Evolutionary conservation across 1,140 invertebrate species (phyloP).

Genomic region (Rhopalosiphum maidis): DNA sequence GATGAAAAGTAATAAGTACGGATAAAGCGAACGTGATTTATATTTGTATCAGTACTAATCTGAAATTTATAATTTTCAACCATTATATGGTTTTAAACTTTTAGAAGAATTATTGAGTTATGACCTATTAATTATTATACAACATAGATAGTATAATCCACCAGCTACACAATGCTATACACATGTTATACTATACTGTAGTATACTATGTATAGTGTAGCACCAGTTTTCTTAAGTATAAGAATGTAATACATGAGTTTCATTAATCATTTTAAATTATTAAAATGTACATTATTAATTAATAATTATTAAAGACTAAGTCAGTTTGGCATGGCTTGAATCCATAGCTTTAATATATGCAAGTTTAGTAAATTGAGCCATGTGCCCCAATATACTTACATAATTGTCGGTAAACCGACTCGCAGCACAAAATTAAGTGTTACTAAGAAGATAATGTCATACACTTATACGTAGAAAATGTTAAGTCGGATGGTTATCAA

Average conservation of each 20-base stretch:
- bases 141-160: neutral
- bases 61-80: neutral
- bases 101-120: neutral
- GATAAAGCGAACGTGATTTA: neutral
- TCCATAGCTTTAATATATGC: neutral
- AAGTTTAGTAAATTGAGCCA: neutral
- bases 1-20: neutral
- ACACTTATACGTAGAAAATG: neutral
- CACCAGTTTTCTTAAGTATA: neutral
- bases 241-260: neutral
- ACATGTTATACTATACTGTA: too few species aligned
- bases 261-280: constrained; percentile 6
- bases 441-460: neutral
- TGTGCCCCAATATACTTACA: neutral
- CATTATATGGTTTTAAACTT: neutral
- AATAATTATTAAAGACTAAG: neutral
- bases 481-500: neutral
- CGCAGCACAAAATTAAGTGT: neutral
- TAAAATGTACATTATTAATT: neutral
- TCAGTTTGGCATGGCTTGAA: neutral
- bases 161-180: too few species aligned
- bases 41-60: too few species aligned
- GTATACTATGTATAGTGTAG: neutral
- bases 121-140: neutral
- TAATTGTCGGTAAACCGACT: neutral